Evolutionary conservation across 2,797 vertebrate species (phyloP).

Genomic region (Microcaecilia unicolor): DNA sequence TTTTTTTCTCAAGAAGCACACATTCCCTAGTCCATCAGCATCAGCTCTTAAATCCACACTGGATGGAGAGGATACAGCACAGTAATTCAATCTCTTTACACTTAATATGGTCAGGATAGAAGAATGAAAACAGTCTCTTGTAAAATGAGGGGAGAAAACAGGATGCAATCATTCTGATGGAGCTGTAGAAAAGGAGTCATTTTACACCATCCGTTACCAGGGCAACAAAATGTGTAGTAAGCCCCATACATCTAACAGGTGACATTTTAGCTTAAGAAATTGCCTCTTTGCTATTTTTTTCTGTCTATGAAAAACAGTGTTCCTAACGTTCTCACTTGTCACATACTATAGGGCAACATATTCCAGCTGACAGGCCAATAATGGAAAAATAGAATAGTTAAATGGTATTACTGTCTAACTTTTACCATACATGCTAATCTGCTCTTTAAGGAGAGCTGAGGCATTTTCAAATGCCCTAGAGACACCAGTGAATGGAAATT

Average conservation of each 20-base stretch:
- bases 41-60: constrained; percentile 71
- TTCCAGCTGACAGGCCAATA: constrained; percentile 64
- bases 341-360: constrained; percentile 66
- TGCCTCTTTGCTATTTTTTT: constrained; percentile 65
- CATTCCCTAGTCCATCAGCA: constrained; percentile 70
- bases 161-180: constrained; percentile 76
- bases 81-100: constrained; percentile 73
- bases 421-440: constrained; percentile 69
- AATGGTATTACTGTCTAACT: constrained; percentile 60
- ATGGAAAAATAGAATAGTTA: constrained; percentile 70
- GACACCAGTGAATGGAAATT: constrained; percentile 28
- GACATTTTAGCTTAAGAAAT: constrained; percentile 77
- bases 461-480: constrained; percentile 51
- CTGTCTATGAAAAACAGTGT: constrained; percentile 70
- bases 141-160: constrained; percentile 74
- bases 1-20: constrained; percentile 57
- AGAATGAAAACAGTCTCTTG: constrained; percentile 77
- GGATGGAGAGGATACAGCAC: constrained; percentile 64
- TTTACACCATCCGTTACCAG: constrained; percentile 72
- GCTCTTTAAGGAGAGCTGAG: constrained; percentile 57
- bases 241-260: constrained; percentile 70
- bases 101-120: constrained; percentile 71
- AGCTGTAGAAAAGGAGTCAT: constrained; percentile 71
- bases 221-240: constrained; percentile 71
- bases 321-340: constrained; percentile 70